Evolutionary conservation across 92 coral and sea anemone species (phyloP).

Genomic region (Isaurus tuberculatus): DNA sequence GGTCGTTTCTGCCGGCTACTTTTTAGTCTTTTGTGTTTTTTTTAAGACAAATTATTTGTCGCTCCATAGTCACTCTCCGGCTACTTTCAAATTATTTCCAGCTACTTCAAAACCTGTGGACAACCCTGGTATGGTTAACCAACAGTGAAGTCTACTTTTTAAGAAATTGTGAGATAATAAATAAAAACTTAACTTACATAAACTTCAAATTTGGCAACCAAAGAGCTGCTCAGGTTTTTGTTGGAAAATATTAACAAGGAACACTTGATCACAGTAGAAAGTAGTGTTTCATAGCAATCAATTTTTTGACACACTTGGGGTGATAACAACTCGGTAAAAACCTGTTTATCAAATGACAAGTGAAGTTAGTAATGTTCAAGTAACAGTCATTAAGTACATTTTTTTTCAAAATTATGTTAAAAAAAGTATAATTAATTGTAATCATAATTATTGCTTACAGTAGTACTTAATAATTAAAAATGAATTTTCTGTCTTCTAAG

Average conservation of each 20-base stretch:
- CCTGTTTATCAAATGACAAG: not conserved
- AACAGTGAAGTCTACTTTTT: not conserved
- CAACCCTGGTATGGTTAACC: too few relatives aligned
- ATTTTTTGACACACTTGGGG: not conserved
- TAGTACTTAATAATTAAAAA: too few relatives aligned
- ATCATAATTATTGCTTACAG: too few relatives aligned
- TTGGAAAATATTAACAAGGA: slow-evolving; percentile 57
- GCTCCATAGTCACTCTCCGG: too few relatives aligned
- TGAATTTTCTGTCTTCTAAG: too few relatives aligned
- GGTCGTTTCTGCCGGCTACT: too few relatives aligned
- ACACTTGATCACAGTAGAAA: slow-evolving; percentile 48
- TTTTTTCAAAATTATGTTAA: not conserved
- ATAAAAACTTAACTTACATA: slow-evolving; percentile 60
- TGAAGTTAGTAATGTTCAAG: not conserved
- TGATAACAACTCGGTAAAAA: slow-evolving; percentile 10
- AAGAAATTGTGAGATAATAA: not conserved
- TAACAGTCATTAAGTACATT: not conserved
- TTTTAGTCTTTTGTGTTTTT: too few relatives aligned
- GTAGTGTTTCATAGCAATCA: not conserved
- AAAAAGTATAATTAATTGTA: too few relatives aligned
- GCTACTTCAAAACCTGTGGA: too few relatives aligned
- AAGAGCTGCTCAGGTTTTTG: slow-evolving; percentile 51
- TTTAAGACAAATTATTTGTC: too few relatives aligned
- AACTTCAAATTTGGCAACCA: slow-evolving; percentile 71
- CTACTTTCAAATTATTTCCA: too few relatives aligned